These are phyloP conservation scores for Lasioglossum lativentre DNA, from an alignment of 2,888 invertebrate genomes.

Conservation along the genomic window DNA sequence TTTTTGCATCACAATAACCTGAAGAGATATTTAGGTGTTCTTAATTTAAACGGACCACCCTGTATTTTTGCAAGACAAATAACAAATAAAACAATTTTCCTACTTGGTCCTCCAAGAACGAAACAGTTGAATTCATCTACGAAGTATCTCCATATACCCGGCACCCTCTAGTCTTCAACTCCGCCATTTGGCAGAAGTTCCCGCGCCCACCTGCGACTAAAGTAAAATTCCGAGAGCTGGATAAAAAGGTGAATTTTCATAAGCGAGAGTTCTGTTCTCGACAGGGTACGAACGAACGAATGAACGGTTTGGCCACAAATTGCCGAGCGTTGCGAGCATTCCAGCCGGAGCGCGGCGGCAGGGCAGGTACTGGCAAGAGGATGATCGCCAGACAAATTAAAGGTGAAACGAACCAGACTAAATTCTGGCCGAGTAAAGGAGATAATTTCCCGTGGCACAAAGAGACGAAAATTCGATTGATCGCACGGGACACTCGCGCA, in stretches of 20 bases:
- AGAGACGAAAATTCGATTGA: constrained; percentile 35
- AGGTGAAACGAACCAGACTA: constrained; percentile 2
- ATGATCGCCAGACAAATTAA: background rate
- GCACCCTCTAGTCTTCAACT: no score
- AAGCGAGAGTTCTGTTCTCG: background rate
- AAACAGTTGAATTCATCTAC: no score
- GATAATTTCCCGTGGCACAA: background rate
- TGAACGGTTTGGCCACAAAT: background rate
- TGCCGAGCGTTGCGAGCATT: background rate
- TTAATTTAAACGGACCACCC: no score
- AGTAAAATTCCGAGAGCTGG: background rate
- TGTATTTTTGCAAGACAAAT: no score
- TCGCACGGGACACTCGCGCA: background rate
- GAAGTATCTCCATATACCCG: no score
- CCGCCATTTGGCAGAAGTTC: no score
- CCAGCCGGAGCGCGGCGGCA: background rate
- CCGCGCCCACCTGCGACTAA: background rate
- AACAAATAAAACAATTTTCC: no score
- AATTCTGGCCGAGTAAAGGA: constrained; percentile 1
- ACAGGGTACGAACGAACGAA: background rate
- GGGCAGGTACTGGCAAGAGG: background rate
- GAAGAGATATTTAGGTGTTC: no score
- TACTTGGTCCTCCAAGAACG: no score
- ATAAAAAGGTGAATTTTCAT: background rate
- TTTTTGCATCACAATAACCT: no score